Evolutionary conservation across 2,888 invertebrate genomes (phyloP), one percentile per base, ranked within the genome.

Genomic region (Sminthurinus aureus): DNA sequence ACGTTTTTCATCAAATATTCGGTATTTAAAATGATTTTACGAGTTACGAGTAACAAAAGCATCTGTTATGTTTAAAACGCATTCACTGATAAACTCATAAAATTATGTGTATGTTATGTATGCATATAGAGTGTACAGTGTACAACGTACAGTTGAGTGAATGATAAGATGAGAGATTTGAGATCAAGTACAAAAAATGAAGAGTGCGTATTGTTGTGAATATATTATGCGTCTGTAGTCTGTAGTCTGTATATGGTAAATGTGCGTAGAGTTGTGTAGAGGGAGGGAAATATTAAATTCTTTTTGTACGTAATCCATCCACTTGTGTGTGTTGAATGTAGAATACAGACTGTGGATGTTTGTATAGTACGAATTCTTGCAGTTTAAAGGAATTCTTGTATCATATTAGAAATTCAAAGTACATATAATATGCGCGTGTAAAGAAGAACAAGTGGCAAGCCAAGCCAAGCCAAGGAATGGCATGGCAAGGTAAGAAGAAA

Each of bases 371-470:
- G 38, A 38, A 38, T 38, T 38, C 38, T 38, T 38, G 38, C 38
- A 38, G 38, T 58, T 15, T 58, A 58, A 13, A 58, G 58, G 58
- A 58, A 58, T 58, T 58, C 9, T 58, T 58, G 4, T 58, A 58
- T 13, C 50, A 74, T 51, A 50, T 20, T 69, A 67, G 67, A 18
- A 50, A 22, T 58, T 26, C 79, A 58, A 20, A 67, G 38, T 38
- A 71, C 18, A 71, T 82, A 50, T 66, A 74, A 50, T 74, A 78
- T 69, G 24, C 26, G 38, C 9, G 58, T 58, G 58, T 58, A 6
- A 6, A 38, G 38, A 6, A 58, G 58, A 18, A n/a, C n/a, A n/a
- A 58, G 58, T 58, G 1, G 38, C 38, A 38, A 38, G 6, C 38
- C 6, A n/a, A n/a, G n/a, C n/a, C n/a, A n/a, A n/a, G n/a, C n/a